Base-by-base conservation (phyloP, 2,113 vertebrate species). In the Isurus oxyrinchus region DNA sequence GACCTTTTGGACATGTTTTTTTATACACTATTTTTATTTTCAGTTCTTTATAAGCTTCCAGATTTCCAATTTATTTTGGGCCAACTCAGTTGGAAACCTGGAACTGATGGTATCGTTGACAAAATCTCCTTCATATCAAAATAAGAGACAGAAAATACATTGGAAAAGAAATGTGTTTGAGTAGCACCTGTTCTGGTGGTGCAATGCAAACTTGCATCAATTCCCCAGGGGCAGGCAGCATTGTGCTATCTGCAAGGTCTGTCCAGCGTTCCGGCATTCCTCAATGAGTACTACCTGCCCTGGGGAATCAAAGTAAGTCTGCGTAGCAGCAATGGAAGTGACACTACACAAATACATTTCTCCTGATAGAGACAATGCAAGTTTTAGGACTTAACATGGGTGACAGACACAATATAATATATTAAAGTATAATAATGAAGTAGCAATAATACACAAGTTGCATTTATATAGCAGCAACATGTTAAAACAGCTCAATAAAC, bases 21-120 rank as follows among this genome's bases (percentile, higher is more conserved):
- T 66, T 95, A 35, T 67, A 95, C 96, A 96, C 96, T 96, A 66
- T 96, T 96, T 95, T 67, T 11, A 69, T 69, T 40, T 93, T 91
- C 40, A 84, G 40, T 84, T 84, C 81, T 84, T 84, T 84, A 44
- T 49, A 84, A 23, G 81, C 40, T 84, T 21, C 40, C 40, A 49
- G 40, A 44, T 40, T 44, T 59, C 55, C 31, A 59, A 16, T 59
- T 91, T 8, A 59, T 35, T 35, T 91, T n/a, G 5, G 55, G 13
- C 55, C 88, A 91, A 0, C 53, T 91, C 27, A 91, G 5, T 59
- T 61, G 55, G 13, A 44, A 84, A 49, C 21, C 40, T 44, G 3
- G 14, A 59, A 91, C 55, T 16, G 27, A 57, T 23, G 21, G 21
- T 35, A 55, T 16, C 57, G 53, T 31, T 90, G 55, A 49, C 27